phyloP scores from a whole-genome alignment of 2,797 vertebrate genomes.

The Enteromius unitaeniatus region DNA sequence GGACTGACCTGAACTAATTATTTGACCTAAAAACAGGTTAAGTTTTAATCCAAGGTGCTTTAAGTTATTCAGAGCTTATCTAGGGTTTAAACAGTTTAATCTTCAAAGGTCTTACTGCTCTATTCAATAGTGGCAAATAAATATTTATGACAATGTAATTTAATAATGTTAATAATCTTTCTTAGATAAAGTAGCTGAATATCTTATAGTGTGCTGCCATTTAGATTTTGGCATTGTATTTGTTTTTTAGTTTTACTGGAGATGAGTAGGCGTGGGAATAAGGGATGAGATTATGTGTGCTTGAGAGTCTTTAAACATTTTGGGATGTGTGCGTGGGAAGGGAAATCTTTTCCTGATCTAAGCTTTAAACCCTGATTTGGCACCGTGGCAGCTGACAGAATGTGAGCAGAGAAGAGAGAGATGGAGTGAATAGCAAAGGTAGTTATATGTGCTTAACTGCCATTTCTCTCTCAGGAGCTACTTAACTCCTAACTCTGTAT shows the following conservation, averaged over 20 bases:
- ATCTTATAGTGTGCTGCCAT: background rate
- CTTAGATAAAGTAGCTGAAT: background rate
- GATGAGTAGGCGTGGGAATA: background rate
- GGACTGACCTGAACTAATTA: background rate
- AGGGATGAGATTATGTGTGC: background rate
- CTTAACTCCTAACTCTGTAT: background rate
- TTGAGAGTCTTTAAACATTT: background rate
- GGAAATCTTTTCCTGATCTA: background rate
- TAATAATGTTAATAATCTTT: too few relatives aligned
- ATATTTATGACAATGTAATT: background rate
- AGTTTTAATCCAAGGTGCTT: background rate
- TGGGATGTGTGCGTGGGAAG: background rate
- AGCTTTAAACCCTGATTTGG: background rate
- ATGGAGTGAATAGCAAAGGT: background rate
- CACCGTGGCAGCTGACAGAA: background rate
- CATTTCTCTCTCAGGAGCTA: background rate
- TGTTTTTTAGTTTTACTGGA: too few relatives aligned
- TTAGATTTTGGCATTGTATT: background rate
- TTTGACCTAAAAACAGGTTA: background rate
- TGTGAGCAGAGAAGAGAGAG: background rate
- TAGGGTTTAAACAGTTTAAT: background rate
- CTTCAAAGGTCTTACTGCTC: background rate
- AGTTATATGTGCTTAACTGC: background rate
- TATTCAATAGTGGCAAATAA: background rate
- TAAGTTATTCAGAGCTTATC: constrained; percentile 10